Evolutionary conservation across 2,797 vertebrate genomes (phyloP).

Genomic region (Ficedula albicollis): DNA sequence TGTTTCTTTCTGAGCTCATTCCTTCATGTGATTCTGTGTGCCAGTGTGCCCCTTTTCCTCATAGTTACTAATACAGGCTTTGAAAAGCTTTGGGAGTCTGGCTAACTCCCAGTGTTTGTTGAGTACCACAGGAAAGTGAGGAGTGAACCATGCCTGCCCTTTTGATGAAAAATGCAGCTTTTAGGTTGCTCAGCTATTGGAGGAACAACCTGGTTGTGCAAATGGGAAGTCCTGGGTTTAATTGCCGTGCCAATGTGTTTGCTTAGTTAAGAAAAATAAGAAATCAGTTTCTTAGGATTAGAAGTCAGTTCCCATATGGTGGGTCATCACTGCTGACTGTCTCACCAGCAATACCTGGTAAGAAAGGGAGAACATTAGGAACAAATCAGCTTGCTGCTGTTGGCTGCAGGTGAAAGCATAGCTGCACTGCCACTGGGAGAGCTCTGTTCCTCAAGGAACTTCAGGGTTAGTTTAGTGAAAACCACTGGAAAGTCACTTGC

Average conservation of each 20-base stretch:
- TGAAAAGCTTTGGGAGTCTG: not conserved
- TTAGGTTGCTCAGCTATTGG: not conserved
- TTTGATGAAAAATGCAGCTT: not conserved
- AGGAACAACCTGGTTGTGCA: not conserved
- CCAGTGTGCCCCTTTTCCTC: not conserved
- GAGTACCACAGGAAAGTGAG: not conserved
- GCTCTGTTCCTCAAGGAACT: not conserved
- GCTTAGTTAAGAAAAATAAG: too few relatives aligned
- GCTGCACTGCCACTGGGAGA: not conserved
- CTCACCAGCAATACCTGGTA: not conserved
- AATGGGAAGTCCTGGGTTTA: not conserved
- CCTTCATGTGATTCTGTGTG: not conserved
- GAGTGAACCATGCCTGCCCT: not conserved
- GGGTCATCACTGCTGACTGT: not conserved
- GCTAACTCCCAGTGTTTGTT: not conserved
- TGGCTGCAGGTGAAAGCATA: not conserved
- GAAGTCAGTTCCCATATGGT: not conserved
- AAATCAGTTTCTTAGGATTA: not conserved
- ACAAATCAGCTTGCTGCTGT: not conserved
- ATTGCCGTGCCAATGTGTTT: not conserved
- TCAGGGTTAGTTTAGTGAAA: constrained; percentile 1
- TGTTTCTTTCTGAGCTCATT: not conserved
- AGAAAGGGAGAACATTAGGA: not conserved
- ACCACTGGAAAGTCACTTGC: not conserved
- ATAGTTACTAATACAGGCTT: not conserved